These are phyloP conservation scores for Pegoplata infirma DNA, from an alignment of 2,888 invertebrate genomes.

Conservation along the genomic window DNA sequence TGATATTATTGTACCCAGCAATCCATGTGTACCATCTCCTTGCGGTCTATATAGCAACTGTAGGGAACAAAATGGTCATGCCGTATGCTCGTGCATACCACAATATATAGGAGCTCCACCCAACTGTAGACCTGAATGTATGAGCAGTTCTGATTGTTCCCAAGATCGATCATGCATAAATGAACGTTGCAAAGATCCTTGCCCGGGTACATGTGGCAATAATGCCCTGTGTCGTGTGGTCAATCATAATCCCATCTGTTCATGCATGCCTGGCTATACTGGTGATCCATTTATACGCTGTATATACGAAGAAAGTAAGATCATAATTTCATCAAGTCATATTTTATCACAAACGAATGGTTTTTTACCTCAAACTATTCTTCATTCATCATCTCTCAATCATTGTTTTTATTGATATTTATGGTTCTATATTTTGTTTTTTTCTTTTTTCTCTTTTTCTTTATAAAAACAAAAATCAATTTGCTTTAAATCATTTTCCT, in stretches of 20 bases:
- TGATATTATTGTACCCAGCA: constrained; percentile 73
- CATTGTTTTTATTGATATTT: constrained; percentile 64
- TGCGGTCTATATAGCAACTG: constrained; percentile 91
- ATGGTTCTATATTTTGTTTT: constrained; percentile 48
- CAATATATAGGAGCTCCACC: constrained; percentile 89
- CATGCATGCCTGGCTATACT: constrained; percentile 85
- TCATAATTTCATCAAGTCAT: constrained; percentile 35
- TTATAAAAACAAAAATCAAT: no score
- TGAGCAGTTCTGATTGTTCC: constrained; percentile 89
- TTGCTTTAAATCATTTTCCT: constrained; percentile 61
- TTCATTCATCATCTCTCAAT: constrained; percentile 54
- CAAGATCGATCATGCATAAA: constrained; percentile 89
- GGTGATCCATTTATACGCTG: constrained; percentile 92
- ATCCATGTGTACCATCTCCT: constrained; percentile 84
- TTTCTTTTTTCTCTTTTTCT: constrained; percentile 66
- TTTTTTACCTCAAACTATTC: constrained; percentile 1
- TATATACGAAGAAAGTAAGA: constrained; percentile 84
- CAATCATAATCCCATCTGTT: constrained; percentile 92
- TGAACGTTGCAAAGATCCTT: constrained; percentile 89
- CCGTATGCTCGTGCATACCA: constrained; percentile 88
- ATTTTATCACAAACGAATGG: constrained; percentile 3
- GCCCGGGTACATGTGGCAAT: constrained; percentile 89
- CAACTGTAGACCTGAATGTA: constrained; percentile 88
- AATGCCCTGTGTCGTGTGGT: constrained; percentile 90
- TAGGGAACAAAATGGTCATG: constrained; percentile 84